Conservation (phyloP, 2,888 invertebrate genomes). For the Rhagonycha fulva region DNA sequence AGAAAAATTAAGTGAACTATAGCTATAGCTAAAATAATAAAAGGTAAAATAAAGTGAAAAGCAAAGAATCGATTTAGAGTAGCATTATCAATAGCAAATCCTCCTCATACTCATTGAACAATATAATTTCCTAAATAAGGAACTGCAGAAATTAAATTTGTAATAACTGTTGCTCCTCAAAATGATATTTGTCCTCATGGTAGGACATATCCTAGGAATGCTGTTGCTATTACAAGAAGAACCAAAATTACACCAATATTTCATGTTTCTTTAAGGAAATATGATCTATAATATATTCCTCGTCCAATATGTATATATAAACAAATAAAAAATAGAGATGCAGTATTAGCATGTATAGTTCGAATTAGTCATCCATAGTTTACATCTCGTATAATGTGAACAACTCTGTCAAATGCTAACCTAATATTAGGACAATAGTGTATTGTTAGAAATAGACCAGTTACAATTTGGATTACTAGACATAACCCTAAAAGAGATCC, state of each 20-base stretch:
- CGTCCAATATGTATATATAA: constrained; percentile 71
- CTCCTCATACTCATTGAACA: constrained; percentile 77
- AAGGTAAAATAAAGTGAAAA: constrained; percentile 74
- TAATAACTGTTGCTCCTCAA: constrained; percentile 82
- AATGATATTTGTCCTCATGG: constrained; percentile 84
- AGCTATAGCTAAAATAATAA: constrained; percentile 65
- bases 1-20: constrained; percentile 69
- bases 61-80: constrained; percentile 79
- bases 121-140: constrained; percentile 67
- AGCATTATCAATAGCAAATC: constrained; percentile 74
- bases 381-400: constrained; percentile 72
- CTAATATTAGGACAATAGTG: constrained; percentile 68
- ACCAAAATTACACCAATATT: constrained; percentile 66
- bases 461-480: constrained; percentile 67
- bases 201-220: constrained; percentile 78
- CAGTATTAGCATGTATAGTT: constrained; percentile 71
- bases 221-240: constrained; percentile 70
- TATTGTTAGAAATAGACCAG: constrained; percentile 72
- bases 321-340: constrained; percentile 74
- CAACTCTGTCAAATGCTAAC: constrained; percentile 67
- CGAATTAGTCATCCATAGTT: constrained; percentile 72
- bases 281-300: constrained; percentile 61
- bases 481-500: constrained; percentile 68
- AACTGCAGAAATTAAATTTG: constrained; percentile 70
- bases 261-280: constrained; percentile 63